phyloP scores from a whole-genome alignment of 2,888 invertebrate species.

The Mechanitis mazaeus region DNA sequence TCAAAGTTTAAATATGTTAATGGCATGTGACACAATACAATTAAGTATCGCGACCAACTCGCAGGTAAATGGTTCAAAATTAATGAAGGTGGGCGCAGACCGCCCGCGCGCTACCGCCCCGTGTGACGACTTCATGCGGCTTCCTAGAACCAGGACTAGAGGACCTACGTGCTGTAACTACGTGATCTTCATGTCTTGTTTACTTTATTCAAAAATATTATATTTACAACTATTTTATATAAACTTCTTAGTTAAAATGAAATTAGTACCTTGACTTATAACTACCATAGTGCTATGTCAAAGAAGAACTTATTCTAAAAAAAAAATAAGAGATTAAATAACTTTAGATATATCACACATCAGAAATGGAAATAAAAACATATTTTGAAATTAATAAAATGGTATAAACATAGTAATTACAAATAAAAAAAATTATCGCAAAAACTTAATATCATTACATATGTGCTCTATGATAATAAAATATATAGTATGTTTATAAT shows the following conservation, averaged over 20 bases:
- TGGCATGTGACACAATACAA: constrained; percentile 27
- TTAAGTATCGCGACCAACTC: constrained; percentile 32
- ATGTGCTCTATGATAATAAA: not conserved
- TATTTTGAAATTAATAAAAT: too few species aligned
- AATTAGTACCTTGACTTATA: too few species aligned
- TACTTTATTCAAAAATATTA: not conserved
- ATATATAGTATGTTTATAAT: not conserved
- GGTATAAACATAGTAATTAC: too few species aligned
- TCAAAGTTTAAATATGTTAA: constrained; percentile 25
- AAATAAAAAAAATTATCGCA: too few species aligned
- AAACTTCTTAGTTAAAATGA: too few species aligned
- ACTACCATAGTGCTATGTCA: too few species aligned
- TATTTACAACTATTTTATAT: too few species aligned
- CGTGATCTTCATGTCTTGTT: constrained; percentile 22
- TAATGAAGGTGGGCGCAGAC: constrained; percentile 66
- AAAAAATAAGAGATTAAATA: too few species aligned
- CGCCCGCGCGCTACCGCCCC: constrained; percentile 72
- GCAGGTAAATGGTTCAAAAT: constrained; percentile 70
- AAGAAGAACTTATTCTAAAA: too few species aligned
- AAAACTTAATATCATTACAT: too few species aligned
- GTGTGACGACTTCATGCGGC: constrained; percentile 72
- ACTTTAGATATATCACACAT: too few species aligned
- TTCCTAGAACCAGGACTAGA: constrained; percentile 57
- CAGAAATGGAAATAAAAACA: too few species aligned
- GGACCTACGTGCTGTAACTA: constrained; percentile 30